Percentiles rank a stretch among this genome's conserved stretches.
phyloP scores from a whole-genome alignment of 2,888 invertebrate genomes.

The Cephus pulcher region DNA sequence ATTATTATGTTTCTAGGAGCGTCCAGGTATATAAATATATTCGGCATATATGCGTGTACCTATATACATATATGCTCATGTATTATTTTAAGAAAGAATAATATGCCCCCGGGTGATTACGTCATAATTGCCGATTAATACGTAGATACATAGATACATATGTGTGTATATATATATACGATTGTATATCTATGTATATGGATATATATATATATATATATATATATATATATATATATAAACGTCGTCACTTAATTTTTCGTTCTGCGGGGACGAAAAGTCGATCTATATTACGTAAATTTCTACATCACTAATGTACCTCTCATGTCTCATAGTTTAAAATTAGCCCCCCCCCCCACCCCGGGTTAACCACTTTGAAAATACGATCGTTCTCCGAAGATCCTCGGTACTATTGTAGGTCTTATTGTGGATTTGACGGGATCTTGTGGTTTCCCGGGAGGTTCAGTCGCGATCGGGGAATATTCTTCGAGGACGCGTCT shows the following conservation, averaged over 20 bases:
- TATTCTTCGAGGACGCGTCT: background rate
- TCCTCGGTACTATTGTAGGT: background rate
- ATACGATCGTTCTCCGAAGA: background rate
- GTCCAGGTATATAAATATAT: too few relatives aligned
- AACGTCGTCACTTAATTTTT: constrained; percentile 27
- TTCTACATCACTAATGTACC: constrained; percentile 40
- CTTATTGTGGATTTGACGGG: too few relatives aligned
- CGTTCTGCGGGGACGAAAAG: constrained; percentile 3
- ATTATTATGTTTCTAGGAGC: too few relatives aligned
- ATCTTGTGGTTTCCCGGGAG: too few relatives aligned
- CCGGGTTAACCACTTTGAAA: constrained; percentile 44
- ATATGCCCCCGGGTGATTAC: too few relatives aligned
- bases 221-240: constrained; percentile 16
- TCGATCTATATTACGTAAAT: constrained; percentile 2
- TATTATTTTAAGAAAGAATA: too few relatives aligned
- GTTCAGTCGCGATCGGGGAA: too few relatives aligned
- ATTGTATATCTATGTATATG: constrained; percentile 1
- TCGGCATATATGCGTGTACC: too few relatives aligned
- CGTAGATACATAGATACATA: constrained; percentile 31
- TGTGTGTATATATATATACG: constrained; percentile 26
- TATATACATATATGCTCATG: too few relatives aligned
- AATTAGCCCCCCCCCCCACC: constrained; percentile 42
- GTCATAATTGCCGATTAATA: too few relatives aligned
- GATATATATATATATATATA: constrained; percentile 11
- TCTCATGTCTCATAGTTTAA: constrained; percentile 37